Percentiles rank a stretch among this genome's conserved stretches.
phyloP scores from a whole-genome alignment of 2,113 vertebrate genomes.

The Eudorcas thomsonii region DNA sequence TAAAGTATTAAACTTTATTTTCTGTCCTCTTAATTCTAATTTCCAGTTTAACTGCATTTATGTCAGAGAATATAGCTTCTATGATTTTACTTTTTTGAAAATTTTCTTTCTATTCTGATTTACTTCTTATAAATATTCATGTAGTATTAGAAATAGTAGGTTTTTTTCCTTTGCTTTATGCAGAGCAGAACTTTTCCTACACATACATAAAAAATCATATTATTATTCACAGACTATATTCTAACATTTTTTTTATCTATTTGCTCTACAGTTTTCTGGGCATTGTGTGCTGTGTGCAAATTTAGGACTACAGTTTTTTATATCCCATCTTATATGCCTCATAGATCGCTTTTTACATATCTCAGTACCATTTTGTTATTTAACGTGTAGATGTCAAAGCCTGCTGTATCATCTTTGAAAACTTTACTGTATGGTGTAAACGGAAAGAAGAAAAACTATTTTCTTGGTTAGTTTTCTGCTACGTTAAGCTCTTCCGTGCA shows the following conservation, averaged over 20 bases:
- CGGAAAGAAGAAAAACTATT: not conserved
- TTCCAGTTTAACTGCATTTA: not conserved
- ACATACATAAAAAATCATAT: not conserved
- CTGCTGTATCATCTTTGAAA: not conserved
- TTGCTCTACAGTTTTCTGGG: not conserved
- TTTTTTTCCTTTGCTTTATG: not conserved
- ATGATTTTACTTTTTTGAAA: not conserved
- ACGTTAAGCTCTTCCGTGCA: not conserved
- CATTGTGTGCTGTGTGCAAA: fast-evolving
- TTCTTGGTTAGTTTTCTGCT: not conserved
- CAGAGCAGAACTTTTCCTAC: not conserved
- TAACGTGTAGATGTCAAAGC: not conserved
- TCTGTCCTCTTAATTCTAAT: not conserved
- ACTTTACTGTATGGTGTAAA: not conserved
- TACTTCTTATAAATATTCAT: not conserved
- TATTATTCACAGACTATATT: not conserved
- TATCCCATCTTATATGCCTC: not conserved
- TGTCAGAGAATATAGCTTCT: not conserved
- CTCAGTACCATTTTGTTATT: not conserved
- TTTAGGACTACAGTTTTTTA: not conserved
- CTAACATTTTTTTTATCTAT: not conserved
- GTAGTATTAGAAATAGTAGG: not conserved
- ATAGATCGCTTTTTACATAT: not conserved
- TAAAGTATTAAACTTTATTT: not conserved
- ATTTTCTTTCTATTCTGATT: not conserved